Percentiles rank a stretch among this genome's conserved stretches.
Conservation (phyloP, 1,140 invertebrate species). For the Listronotus bonariensis region DNA sequence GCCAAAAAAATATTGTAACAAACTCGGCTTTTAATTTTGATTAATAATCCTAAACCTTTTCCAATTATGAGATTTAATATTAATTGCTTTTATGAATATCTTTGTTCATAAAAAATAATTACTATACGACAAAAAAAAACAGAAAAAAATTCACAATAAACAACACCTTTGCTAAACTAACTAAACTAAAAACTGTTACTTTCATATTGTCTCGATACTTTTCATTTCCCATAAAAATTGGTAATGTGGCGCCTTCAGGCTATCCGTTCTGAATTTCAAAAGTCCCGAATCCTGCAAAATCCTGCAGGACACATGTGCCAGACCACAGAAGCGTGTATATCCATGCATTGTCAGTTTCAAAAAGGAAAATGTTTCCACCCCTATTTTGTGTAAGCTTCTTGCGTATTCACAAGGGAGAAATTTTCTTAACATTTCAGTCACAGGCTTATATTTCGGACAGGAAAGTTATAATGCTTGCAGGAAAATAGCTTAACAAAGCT, state of each 20-base stretch:
- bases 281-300: slow-evolving; percentile 12
- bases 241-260: slow-evolving; percentile 29
- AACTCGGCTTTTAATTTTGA: no score
- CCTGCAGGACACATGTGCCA: slow-evolving; percentile 47
- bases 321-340: slow-evolving; percentile 44
- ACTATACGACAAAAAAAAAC: no score
- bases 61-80: no score
- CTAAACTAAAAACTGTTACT: no score
- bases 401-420: slow-evolving; percentile 54
- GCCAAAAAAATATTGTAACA: no score
- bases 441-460: slow-evolving; percentile 24
- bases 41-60: no score
- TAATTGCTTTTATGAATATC: no score
- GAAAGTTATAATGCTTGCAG: slow-evolving; percentile 24
- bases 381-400: slow-evolving; percentile 50
- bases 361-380: slow-evolving; percentile 49
- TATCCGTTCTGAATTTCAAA: slow-evolving; percentile 44
- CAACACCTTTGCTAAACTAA: no score
- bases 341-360: slow-evolving; percentile 53
- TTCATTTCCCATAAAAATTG: slow-evolving; percentile 18
- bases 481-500: slow-evolving; percentile 11
- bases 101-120: no score
- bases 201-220: background rate
- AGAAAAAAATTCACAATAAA: no score
- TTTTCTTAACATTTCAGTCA: slow-evolving; percentile 50